Conservation (phyloP, 2,113 vertebrate genomes). For the Hucho hucho region DNA sequence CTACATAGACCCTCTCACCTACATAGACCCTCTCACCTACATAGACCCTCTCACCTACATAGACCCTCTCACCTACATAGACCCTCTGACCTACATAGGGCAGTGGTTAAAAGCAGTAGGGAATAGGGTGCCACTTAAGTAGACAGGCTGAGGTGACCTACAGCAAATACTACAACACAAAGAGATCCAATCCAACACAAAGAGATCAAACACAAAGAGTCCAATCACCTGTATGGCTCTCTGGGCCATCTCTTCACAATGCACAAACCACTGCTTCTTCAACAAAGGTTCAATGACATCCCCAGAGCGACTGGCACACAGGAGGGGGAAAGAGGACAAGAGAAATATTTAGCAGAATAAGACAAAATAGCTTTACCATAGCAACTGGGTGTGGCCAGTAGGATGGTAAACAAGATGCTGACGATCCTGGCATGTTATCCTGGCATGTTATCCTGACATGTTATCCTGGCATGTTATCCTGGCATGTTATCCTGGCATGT, state of each 20-base stretch:
- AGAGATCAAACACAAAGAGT: no score
- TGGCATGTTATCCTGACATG: no score
- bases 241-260: conserved; percentile 78
- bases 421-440: no score
- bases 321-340: background rate
- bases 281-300: conserved; percentile 77
- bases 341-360: background rate
- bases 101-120: no score
- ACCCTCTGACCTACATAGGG: no score
- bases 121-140: no score
- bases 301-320: conserved; percentile 80
- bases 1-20: background rate
- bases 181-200: background rate
- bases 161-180: background rate
- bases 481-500: no score
- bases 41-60: no score
- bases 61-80: no score
- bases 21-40: no score
- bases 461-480: no score
- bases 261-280: conserved; percentile 89
- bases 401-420: background rate
- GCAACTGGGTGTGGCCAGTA: background rate
- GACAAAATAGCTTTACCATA: background rate
- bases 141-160: no score
- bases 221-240: conserved; percentile 76